Base-by-base conservation (phyloP, 2,113 vertebrate genomes). In the Collichthys lucidus region DNA sequence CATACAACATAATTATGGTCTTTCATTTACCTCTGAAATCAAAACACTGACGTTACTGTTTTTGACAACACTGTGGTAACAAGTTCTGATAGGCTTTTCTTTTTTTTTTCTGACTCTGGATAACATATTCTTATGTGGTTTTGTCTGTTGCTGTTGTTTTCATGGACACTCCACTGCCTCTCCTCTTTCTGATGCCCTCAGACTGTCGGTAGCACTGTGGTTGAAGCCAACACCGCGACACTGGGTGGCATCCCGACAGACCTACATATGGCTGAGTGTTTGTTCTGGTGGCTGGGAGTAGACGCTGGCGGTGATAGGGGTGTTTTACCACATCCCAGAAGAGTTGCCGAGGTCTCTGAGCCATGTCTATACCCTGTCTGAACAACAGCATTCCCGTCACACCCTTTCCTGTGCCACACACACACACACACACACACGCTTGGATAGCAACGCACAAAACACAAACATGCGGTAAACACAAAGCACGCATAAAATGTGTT, bases 311-410 rank as follows among this genome's bases (percentile, higher is more conserved):
- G 72, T 52, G 84, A 89, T 71, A 70, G 64, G 85, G 69, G 86
- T 91, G 86, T 90, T 89, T 86, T 79, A 90, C 92, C 88, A 89
- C 92, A 90, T 92, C 90, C 85, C 88, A 87, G 72, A 88, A 74
- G 79, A 84, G 82, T 85, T 68, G 83, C 46, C n/a, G 19, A 82
- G 82, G 83, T 87, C 81, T 86, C 67, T 65, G 81, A 86, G 72
- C 85, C 68, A 82, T 76, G 80, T 85, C 86, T 88, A 20, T 80
- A 47, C 79, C 74, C 67, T 24, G 83, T 89, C 70, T 90, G 91
- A 86, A 84, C 65, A 77, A 87, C 63, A 80, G 66, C 56, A 35
- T 86, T 90, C 90, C 79, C 79, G 78, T 79, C 86, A 89, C 92
- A 77, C 92, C 89, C 91, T 86, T 74, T 86, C 74, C 88, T 69